Evolutionary conservation across 2,888 invertebrate genomes (phyloP), one percentile per base, ranked within the genome.

Genomic region (Drosophila acutilabella): DNA sequence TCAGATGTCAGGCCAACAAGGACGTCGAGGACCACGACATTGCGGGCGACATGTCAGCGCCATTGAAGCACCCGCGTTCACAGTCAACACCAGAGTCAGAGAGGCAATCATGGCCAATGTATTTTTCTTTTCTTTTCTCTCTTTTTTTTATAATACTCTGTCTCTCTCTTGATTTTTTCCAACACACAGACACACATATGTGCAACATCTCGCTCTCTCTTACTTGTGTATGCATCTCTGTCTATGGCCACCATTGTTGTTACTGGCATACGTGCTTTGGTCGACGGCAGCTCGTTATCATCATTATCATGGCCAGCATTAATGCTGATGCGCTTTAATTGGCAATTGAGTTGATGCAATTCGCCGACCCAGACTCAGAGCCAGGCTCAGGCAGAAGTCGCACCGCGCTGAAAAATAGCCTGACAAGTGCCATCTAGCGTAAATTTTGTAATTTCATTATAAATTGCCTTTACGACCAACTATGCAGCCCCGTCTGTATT

Each of bases 261-360:
- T 81, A 66, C 51, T 64, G 69, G 42, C 66, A 74, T 84, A 87
- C 89, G 89, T 83, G 84, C 89, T 64, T 68, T 68, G 65, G 80
- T 77, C 77, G 68, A 48, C 72, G 72, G 71, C 81, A 74, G 78
- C 87, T 87, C 83, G 89, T 83, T 83, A 88, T 82, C 85, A 71
- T 84, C 88, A 88, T 88, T 79, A 78, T 73, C 82, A 66, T 82
- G 81, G 48, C 54, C 68, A 78, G 75, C 83, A 75, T 87, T 83
- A 83, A 81, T 75, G 88, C 73, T 83, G 87, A 81, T 81, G 69
- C 80, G 61, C 79, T 87, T 83, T 83, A 83, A 83, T 83, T 83
- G 83, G 61, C 83, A 83, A 83, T 83, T 87, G 79, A 83, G 79
- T 72, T 71, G 71, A 72, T 77, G 72, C 64, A 73, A 79, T 60